Conservation (phyloP, 2,888 invertebrate species). For the Sinotaia quadrata region DNA sequence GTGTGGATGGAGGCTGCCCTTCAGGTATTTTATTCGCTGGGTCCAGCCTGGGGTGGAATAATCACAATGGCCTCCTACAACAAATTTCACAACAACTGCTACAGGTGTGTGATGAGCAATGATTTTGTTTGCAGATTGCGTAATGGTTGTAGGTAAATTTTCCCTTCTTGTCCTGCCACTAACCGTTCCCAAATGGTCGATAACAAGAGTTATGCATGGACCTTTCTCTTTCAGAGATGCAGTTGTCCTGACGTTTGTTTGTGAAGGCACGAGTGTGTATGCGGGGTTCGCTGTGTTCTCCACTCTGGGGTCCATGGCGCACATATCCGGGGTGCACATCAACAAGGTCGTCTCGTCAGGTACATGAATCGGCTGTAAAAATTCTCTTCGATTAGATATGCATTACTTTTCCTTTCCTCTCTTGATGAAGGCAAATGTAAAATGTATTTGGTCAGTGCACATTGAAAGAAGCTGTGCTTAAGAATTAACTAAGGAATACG, state of each 20-base stretch:
- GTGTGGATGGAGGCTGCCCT: constrained; percentile 71
- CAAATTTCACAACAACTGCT: constrained; percentile 66
- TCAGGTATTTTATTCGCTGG: constrained; percentile 73
- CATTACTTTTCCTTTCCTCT: too few species aligned
- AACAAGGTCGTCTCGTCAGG: constrained; percentile 24
- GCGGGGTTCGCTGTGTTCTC: constrained; percentile 35
- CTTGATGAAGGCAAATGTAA: too few species aligned
- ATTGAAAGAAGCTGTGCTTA: too few species aligned
- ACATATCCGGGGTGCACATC: constrained; percentile 11
- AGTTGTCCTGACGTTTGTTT: constrained; percentile 24
- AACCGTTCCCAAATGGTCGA: too few species aligned
- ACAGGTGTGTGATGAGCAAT: constrained; percentile 48
- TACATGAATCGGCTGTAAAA: neutral
- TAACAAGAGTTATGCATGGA: neutral
- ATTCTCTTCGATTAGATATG: too few species aligned
- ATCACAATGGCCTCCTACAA: constrained; percentile 70
- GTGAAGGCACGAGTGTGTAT: constrained; percentile 35
- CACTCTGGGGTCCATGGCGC: constrained; percentile 32
- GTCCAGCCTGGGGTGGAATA: constrained; percentile 70
- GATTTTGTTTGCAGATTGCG: neutral
- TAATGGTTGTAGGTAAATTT: neutral
- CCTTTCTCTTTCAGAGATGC: constrained; percentile 24
- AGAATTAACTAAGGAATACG: too few species aligned
- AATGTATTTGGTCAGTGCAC: too few species aligned
- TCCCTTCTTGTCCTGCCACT: too few species aligned